These are phyloP conservation scores for Pararge aegeria DNA, from an alignment of 1,140 invertebrate species.

Conservation along the genomic window DNA sequence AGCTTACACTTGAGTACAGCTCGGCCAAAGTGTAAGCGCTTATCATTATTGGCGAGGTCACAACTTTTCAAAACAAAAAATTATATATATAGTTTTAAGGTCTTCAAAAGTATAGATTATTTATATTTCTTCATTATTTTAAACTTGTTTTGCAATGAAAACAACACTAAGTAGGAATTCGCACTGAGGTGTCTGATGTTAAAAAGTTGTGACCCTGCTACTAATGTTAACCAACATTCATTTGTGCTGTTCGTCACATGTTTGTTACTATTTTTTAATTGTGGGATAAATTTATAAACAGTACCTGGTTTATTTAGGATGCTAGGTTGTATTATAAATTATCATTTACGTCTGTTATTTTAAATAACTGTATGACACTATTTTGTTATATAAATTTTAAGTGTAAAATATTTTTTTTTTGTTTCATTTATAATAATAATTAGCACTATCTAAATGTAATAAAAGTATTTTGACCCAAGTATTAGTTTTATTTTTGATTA, in stretches of 20 bases:
- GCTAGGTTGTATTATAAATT: conserved; percentile 77
- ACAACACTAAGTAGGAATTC: too few species aligned
- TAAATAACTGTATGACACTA: conserved; percentile 79
- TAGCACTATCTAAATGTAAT: conserved; percentile 28
- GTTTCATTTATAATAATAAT: conserved; percentile 59
- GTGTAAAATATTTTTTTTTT: conserved; percentile 56
- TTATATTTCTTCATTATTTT: too few species aligned
- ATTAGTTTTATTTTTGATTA: conserved; percentile 13
- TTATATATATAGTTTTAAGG: too few species aligned
- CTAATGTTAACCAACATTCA: conserved; percentile 73
- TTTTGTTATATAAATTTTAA: conserved; percentile 80
- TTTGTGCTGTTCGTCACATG: conserved; percentile 71
- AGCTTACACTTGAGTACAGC: conserved; percentile 34
- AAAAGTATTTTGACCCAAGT: conserved; percentile 29
- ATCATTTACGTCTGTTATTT: conserved; percentile 79
- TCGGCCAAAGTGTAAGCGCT: too few species aligned
- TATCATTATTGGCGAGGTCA: too few species aligned
- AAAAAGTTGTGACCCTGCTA: conserved; percentile 41
- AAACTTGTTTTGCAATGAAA: too few species aligned
- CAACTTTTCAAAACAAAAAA: too few species aligned
- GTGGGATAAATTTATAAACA: conserved; percentile 75
- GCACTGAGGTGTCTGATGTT: too few species aligned
- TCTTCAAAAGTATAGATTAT: too few species aligned
- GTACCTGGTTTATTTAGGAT: conserved; percentile 79
- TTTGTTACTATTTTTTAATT: conserved; percentile 65